A percentile compares a stretch with the other conserved stretches of the same genome.
Evolutionary conservation across 2,113 vertebrate genomes (phyloP).

Genomic region (Columbina picui): DNA sequence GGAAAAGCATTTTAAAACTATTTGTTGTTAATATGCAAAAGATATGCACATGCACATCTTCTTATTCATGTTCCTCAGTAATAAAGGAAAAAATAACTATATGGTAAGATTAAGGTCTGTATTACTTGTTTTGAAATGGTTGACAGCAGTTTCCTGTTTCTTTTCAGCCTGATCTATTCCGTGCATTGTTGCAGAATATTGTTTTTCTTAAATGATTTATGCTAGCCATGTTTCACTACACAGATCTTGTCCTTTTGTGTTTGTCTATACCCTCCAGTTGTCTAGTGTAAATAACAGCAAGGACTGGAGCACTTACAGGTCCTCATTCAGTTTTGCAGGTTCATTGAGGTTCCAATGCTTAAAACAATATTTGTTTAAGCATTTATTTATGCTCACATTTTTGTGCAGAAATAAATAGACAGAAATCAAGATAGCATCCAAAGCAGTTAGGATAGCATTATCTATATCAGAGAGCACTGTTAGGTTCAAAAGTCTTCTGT

Average conservation of each 20-base stretch:
- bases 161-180: not conserved
- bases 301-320: not conserved
- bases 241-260: not conserved
- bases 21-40: not conserved
- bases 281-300: not conserved
- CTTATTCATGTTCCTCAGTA: not conserved
- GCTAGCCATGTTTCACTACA: not conserved
- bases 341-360: not conserved
- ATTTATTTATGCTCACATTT: accelerated
- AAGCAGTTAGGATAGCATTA: not conserved
- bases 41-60: not conserved
- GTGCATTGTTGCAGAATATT: not conserved
- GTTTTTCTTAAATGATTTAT: not conserved
- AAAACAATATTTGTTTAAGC: not conserved
- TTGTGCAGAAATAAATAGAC: not conserved
- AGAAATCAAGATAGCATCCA: not conserved
- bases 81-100: not conserved
- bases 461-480: not conserved
- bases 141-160: not conserved
- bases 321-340: not conserved
- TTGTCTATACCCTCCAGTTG: not conserved
- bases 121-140: not conserved
- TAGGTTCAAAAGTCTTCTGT: not conserved
- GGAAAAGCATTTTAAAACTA: not conserved
- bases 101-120: not conserved